Evolutionary conservation across 2,888 invertebrate genomes (phyloP).

Genomic region (Glomeris marginata): DNA sequence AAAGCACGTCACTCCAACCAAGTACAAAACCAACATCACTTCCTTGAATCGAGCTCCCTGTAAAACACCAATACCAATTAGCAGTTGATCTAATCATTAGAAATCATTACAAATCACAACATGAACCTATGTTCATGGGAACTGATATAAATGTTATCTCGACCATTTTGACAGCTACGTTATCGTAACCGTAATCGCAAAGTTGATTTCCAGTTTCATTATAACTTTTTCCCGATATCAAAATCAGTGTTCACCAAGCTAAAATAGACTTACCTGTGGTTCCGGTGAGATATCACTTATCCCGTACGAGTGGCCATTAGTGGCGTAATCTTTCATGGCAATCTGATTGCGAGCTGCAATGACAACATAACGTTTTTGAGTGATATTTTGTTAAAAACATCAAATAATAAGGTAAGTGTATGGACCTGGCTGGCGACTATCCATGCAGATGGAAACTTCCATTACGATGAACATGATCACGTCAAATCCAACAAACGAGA

Average conservation of each 20-base stretch:
- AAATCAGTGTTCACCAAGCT: no score
- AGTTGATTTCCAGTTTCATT: no score
- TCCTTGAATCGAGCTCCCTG: constrained; percentile 66
- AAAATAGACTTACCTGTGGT: constrained; percentile 3
- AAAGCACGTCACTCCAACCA: constrained; percentile 50
- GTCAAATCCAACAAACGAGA: constrained; percentile 77
- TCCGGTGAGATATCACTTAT: not conserved
- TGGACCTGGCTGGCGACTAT: constrained; percentile 22
- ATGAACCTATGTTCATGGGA: no score
- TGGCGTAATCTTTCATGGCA: constrained; percentile 9
- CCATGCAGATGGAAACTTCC: constrained; percentile 24
- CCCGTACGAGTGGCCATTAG: constrained; percentile 7
- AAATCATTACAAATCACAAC: no score
- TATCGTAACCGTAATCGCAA: no score
- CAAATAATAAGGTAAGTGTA: not conserved
- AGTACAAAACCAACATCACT: constrained; percentile 59
- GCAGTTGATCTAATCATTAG: no score
- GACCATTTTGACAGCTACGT: no score
- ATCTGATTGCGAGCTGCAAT: constrained; percentile 8
- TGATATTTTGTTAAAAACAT: no score
- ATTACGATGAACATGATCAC: constrained; percentile 64
- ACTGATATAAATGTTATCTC: no score
- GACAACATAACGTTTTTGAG: no score
- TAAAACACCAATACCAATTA: constrained; percentile 23
- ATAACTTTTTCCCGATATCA: no score